Evolutionary conservation across 2,888 invertebrate species (phyloP).

Genomic region (Himalopsyche japonica): DNA sequence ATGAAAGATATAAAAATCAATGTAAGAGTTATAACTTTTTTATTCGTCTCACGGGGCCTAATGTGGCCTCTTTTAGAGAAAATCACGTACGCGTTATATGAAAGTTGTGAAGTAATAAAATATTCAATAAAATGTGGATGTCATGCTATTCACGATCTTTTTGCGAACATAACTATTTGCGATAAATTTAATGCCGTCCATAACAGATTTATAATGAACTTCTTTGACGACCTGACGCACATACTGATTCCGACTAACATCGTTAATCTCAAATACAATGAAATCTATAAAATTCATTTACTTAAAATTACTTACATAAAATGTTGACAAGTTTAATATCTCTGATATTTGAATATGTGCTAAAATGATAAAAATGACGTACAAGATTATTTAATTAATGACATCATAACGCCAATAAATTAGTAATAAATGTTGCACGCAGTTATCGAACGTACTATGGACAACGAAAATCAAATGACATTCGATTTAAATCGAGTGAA

Average conservation of each 20-base stretch:
- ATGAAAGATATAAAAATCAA: not conserved
- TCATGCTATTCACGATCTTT: not conserved
- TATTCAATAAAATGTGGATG: not conserved
- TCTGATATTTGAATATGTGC: no score
- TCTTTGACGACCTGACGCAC: no score
- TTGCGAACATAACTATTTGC: not conserved
- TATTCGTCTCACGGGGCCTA: not conserved
- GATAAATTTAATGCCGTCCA: not conserved
- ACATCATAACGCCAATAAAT: no score
- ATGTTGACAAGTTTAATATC: no score
- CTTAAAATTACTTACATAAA: no score
- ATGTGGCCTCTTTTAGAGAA: not conserved
- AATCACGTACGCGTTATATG: not conserved
- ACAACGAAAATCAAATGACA: conserved; percentile 11
- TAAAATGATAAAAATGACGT: no score
- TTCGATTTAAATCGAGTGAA: conserved; percentile 26
- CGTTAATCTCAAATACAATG: no score
- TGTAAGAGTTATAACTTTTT: not conserved
- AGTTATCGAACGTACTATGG: not conserved
- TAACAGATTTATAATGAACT: no score
- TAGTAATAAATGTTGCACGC: not conserved
- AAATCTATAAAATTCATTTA: no score
- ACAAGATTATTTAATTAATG: no score
- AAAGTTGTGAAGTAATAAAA: not conserved
- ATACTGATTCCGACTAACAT: no score